Evolutionary conservation across 2,797 vertebrate species (phyloP).

Genomic region (Champsocephalus gunnari): DNA sequence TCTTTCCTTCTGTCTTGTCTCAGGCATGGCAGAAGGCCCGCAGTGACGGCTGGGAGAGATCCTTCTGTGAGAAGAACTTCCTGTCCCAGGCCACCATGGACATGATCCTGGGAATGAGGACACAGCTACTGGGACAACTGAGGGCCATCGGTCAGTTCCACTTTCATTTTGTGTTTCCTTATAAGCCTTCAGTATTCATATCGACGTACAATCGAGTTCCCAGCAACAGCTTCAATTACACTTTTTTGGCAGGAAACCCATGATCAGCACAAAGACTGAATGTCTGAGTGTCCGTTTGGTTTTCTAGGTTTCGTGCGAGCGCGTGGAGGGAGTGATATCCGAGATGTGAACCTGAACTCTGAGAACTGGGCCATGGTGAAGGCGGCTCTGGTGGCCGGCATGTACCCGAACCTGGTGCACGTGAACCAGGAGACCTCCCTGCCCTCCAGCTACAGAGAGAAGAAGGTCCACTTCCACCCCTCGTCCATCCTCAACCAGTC

Average conservation of each 20-base stretch:
- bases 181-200: too few relatives aligned
- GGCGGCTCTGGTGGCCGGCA: slow-evolving; percentile 93
- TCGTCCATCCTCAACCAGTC: slow-evolving; percentile 91
- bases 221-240: too few relatives aligned
- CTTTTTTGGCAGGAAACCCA: not conserved
- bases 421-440: slow-evolving; percentile 84
- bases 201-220: too few relatives aligned
- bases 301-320: slow-evolving; percentile 92
- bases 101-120: slow-evolving; percentile 94
- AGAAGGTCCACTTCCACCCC: slow-evolving; percentile 92
- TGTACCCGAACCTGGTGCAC: slow-evolving; percentile 94
- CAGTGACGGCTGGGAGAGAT: slow-evolving; percentile 92
- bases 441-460: slow-evolving; percentile 88
- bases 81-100: slow-evolving; percentile 96
- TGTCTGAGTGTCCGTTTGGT: not conserved
- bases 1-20: slow-evolving; percentile 10
- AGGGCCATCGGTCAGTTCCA: slow-evolving; percentile 90
- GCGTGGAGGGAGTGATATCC: slow-evolving; percentile 91
- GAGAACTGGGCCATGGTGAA: slow-evolving; percentile 98
- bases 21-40: slow-evolving; percentile 96
- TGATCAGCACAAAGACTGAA: not conserved
- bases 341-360: slow-evolving; percentile 93
- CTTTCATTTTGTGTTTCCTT: not conserved
- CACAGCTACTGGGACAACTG: slow-evolving; percentile 94
- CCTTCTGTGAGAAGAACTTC: slow-evolving; percentile 97